These are phyloP conservation scores for Crax fasciolata DNA, from an alignment of 2,797 vertebrate species.

Conservation along the genomic window DNA sequence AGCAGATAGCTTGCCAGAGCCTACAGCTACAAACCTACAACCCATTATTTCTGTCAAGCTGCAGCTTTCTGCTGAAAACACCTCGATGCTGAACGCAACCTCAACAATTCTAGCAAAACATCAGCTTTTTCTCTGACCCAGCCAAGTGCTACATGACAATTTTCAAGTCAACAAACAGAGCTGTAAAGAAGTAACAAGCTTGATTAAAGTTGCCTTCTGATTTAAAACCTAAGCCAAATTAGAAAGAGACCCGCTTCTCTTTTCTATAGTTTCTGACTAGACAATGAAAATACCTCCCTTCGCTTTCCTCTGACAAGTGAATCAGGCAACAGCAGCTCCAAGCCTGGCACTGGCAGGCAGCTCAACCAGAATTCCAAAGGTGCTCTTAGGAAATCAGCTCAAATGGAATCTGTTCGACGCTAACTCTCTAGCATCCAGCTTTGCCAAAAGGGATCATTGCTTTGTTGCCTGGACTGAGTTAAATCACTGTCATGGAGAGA, in stretches of 20 bases:
- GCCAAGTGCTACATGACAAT: not conserved
- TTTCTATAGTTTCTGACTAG: not conserved
- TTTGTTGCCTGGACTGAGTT: not conserved
- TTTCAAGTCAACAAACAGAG: not conserved
- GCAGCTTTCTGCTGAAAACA: not conserved
- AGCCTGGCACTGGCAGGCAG: not conserved
- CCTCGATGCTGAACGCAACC: not conserved
- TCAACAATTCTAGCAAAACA: not conserved
- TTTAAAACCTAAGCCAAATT: not conserved
- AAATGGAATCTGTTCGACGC: not conserved
- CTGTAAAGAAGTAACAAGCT: not conserved
- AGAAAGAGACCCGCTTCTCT: not conserved
- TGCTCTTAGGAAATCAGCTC: not conserved
- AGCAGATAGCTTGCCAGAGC: not conserved
- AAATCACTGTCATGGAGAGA: not conserved
- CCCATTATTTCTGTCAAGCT: not conserved
- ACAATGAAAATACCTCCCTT: not conserved
- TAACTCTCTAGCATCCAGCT: not conserved
- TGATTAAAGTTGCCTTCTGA: not conserved
- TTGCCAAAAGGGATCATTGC: not conserved
- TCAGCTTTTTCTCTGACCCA: not conserved
- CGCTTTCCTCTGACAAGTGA: not conserved
- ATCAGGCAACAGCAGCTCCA: not conserved
- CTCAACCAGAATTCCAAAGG: not conserved
- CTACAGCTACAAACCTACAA: not conserved